These are phyloP conservation scores for Hyposoter dolosus DNA, from an alignment of 2,888 invertebrate species.

Conservation along the genomic window DNA sequence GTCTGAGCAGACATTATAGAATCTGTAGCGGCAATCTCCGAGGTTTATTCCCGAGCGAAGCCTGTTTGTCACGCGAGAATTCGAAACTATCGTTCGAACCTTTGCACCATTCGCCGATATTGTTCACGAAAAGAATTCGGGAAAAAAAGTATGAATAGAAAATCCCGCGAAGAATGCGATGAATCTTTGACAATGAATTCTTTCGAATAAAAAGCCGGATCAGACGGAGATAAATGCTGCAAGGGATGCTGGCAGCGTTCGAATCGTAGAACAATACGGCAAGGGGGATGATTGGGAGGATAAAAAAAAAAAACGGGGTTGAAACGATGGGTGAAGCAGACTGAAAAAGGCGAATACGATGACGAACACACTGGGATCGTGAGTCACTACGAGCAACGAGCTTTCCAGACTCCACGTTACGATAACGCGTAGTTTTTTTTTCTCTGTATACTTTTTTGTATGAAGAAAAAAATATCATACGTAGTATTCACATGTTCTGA, in stretches of 20 bases:
- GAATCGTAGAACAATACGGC: constrained; percentile 20
- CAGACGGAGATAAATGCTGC: constrained; percentile 13
- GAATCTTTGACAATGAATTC: constrained; percentile 69
- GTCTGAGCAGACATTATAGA: constrained; percentile 7
- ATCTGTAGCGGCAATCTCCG: constrained; percentile 10
- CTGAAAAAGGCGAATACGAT: constrained; percentile 51
- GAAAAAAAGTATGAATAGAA: constrained; percentile 70
- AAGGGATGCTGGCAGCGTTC: constrained; percentile 19
- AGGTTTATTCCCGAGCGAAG: constrained; percentile 37
- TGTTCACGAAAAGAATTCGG: constrained; percentile 41
- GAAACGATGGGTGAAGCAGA: constrained; percentile 26
- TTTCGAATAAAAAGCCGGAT: constrained; percentile 1
- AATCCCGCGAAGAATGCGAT: constrained; percentile 69
- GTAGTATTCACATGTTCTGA: constrained; percentile 5
- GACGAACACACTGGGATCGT: constrained; percentile 53
- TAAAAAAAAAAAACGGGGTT: constrained; percentile 13
- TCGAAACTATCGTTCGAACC: not conserved
- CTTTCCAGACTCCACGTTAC: constrained; percentile 47
- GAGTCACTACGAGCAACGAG: constrained; percentile 56
- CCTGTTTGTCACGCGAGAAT: constrained; percentile 56
- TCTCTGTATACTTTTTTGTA: not conserved
- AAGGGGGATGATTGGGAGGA: constrained; percentile 22
- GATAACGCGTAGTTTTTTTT: constrained; percentile 34
- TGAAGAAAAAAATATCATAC: not conserved
- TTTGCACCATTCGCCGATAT: not conserved